Evolutionary conservation across 2,797 vertebrate species (phyloP).

Genomic region (Triplophysa yarkandensis): DNA sequence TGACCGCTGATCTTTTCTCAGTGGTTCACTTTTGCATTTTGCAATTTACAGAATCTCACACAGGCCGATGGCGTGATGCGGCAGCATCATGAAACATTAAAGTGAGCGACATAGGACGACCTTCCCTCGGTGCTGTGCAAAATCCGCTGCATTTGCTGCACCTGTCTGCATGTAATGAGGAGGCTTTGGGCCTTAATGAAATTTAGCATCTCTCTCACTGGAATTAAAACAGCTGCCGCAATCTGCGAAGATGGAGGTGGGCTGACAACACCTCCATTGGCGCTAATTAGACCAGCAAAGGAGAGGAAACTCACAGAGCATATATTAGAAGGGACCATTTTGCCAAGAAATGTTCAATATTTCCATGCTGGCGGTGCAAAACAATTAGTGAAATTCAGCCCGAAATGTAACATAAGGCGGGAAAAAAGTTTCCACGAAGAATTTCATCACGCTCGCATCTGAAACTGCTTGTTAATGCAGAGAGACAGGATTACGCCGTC

Average conservation of each 20-base stretch:
- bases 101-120: background rate
- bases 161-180: conserved; percentile 54
- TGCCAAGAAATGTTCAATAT: conserved; percentile 49
- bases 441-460: background rate
- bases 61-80: background rate
- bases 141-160: conserved; percentile 32
- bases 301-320: conserved; percentile 55
- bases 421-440: conserved; percentile 10
- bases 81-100: conserved; percentile 9
- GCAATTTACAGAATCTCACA: conserved; percentile 14
- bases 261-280: conserved; percentile 61
- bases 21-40: background rate
- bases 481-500: conserved; percentile 12
- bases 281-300: conserved; percentile 62
- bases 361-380: conserved; percentile 42
- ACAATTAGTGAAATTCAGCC: conserved; percentile 47
- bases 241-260: conserved; percentile 53
- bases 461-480: conserved; percentile 21
- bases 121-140: conserved; percentile 23
- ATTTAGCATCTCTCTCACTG: conserved; percentile 51
- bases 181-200: conserved; percentile 54
- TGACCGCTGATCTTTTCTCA: conserved; percentile 22
- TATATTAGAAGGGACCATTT: conserved; percentile 48
- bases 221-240: conserved; percentile 60
- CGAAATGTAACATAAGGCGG: conserved; percentile 37